phyloP scores from a whole-genome alignment of 2,888 invertebrate species.

The Pseudococcus jackbeardsleyi region DNA sequence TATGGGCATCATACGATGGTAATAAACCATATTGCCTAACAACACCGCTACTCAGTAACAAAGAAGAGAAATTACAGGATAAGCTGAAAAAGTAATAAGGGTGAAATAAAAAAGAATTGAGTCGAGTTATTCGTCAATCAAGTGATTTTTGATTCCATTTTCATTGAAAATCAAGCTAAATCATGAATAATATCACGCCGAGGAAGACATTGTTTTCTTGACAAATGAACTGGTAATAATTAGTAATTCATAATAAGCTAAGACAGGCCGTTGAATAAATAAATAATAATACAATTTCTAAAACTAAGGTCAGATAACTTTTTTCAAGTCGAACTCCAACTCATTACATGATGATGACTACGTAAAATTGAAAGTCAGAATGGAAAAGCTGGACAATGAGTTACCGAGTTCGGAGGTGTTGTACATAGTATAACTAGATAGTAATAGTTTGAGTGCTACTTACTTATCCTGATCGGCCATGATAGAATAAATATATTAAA shows the following conservation, averaged over 20 bases:
- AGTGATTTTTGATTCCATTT: not conserved
- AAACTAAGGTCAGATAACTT: not conserved
- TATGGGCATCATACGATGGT: not conserved
- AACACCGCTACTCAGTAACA: too few species aligned
- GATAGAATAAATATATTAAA: constrained; percentile 43
- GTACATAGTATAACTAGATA: not conserved
- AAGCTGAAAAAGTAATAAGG: not conserved
- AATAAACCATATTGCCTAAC: too few species aligned
- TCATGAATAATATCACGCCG: not conserved
- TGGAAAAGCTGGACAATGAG: not conserved
- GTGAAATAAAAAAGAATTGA: not conserved
- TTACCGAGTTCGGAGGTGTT: not conserved
- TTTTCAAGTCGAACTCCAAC: not conserved
- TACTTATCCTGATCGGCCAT: constrained; percentile 64
- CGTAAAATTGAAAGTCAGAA: constrained; percentile 61
- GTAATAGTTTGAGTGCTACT: not conserved
- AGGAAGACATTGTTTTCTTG: not conserved
- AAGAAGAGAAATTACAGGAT: too few species aligned
- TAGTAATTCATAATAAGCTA: not conserved
- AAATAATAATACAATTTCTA: not conserved
- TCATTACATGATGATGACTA: constrained; percentile 61
- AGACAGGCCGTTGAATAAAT: not conserved
- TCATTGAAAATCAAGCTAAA: not conserved
- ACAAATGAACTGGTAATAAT: not conserved
- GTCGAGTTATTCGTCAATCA: not conserved